phyloP scores from a whole-genome alignment of 2,113 vertebrate genomes.

The Calyptommatus sinebrachiatus region DNA sequence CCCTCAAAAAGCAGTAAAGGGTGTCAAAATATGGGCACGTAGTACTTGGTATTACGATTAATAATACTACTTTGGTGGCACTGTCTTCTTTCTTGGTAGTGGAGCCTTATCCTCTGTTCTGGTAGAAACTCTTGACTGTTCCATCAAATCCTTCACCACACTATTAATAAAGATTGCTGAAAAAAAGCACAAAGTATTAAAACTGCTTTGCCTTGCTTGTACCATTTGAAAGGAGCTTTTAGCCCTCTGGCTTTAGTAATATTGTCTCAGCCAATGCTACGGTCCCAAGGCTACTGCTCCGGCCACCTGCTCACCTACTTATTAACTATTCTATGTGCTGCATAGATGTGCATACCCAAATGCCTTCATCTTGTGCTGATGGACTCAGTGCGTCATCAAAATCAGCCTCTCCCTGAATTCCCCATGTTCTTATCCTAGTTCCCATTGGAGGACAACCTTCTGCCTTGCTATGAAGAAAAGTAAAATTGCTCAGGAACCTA shows the following conservation, averaged over 20 bases:
- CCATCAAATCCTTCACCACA: neutral
- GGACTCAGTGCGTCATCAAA: conserved; percentile 3
- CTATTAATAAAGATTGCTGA: no score
- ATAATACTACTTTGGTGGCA: no score
- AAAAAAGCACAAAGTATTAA: conserved; percentile 11
- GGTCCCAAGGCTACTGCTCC: conserved; percentile 21
- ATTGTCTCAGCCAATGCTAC: conserved; percentile 7
- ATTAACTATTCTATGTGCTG: neutral
- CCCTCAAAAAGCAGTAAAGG: no score
- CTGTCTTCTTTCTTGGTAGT: no score
- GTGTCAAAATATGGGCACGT: no score
- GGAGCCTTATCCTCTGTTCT: neutral
- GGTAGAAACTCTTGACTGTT: neutral
- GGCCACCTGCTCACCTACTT: conserved; percentile 21
- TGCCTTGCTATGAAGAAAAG: neutral
- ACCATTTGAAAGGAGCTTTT: neutral
- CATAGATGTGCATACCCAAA: neutral
- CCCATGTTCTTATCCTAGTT: neutral
- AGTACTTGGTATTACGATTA: no score
- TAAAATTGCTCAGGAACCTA: conserved; percentile 1
- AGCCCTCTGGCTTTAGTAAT: conserved; percentile 30
- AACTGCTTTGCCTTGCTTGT: neutral
- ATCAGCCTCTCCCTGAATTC: neutral
- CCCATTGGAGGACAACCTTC: conserved; percentile 23
- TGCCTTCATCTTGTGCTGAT: conserved; percentile 6